A percentile compares a stretch with the other conserved stretches of the same genome.
Evolutionary conservation across 2,113 vertebrate genomes (phyloP).

Genomic region (Dipodomys spectabilis): DNA sequence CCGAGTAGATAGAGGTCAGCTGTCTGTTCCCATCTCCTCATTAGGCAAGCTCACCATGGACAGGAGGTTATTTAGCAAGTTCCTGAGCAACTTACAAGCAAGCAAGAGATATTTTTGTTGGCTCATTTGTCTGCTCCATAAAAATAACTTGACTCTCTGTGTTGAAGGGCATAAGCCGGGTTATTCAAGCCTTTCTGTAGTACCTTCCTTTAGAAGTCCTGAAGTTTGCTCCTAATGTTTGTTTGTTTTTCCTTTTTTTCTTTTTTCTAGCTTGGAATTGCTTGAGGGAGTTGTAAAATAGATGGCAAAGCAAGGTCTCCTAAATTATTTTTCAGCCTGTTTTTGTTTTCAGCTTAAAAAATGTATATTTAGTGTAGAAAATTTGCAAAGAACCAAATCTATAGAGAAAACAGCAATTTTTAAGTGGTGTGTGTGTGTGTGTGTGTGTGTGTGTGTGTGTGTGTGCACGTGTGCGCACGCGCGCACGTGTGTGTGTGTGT

Average conservation of each 20-base stretch:
- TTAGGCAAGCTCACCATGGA: not conserved
- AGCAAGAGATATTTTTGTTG: not conserved
- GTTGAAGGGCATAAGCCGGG: not conserved
- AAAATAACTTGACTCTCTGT: slow-evolving; percentile 28
- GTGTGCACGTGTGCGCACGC: too few species aligned
- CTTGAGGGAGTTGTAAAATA: not conserved
- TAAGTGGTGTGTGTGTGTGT: not conserved
- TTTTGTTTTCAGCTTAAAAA: slow-evolving; percentile 27
- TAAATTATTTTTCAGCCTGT: not conserved
- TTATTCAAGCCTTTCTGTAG: not conserved
- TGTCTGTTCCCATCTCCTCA: not conserved
- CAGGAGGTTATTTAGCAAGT: slow-evolving; percentile 12
- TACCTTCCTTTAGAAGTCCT: not conserved
- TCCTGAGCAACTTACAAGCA: not conserved
- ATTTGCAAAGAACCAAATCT: not conserved
- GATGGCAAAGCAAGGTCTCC: not conserved
- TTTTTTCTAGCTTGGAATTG: not conserved
- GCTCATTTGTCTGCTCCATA: slow-evolving; percentile 22
- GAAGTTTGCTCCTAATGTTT: not conserved
- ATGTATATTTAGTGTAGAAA: not conserved
- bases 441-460: too few species aligned
- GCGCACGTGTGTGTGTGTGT: too few species aligned
- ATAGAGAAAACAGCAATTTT: slow-evolving; percentile 21
- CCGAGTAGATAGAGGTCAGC: not conserved
- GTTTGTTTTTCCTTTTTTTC: too few species aligned